Base-by-base conservation (phyloP, 2,888 invertebrate species). In the Octodonta nipae region DNA sequence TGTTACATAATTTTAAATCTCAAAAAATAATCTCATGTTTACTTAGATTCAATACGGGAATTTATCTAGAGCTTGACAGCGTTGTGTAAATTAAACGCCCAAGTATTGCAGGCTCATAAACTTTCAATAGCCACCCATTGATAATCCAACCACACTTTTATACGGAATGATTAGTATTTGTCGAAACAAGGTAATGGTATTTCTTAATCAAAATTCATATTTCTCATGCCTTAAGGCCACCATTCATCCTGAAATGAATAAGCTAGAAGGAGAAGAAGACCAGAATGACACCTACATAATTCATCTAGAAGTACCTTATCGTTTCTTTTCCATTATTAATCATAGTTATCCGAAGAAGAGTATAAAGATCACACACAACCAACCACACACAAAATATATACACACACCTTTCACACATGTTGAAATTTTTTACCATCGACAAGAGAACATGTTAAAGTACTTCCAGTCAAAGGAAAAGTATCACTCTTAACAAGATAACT, bases 401-500 rank as follows among this genome's bases (percentile, higher is more conserved):
- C n/a, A 20, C 20, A 22, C 22, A 22, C 50, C 54, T 54, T 47
- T 44, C 51, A 51, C 50, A 53, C 54, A 49, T 56, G 57, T 57
- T 51, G 44, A 41, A 34, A 34, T 51, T 53, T 56, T 56, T 57
- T 56, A 22, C 50, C 46, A 39, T 41, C 40, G 46, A 43, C 44
- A 41, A 22, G 10, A 40, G 44, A 55, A 58, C 58, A 58, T 51
- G 58, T 50, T 56, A 56, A 56, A 54, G 58, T 58, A 58, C 58
- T 58, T 51, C 47, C 51, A 45, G 40, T 44, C 44, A 36, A 43
- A 49, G 42, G 17, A 55, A 56, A 57, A 56, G 55, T 53, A 46
- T 41, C 45, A 43, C 36, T 46, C 11, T 43, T 43, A 46, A 54
- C 53, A 51, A 54, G 58, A 56, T 57, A 56, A 53, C 55, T 53